Conservation (phyloP, 2,797 vertebrate species). For the Iguana delicatissima region DNA sequence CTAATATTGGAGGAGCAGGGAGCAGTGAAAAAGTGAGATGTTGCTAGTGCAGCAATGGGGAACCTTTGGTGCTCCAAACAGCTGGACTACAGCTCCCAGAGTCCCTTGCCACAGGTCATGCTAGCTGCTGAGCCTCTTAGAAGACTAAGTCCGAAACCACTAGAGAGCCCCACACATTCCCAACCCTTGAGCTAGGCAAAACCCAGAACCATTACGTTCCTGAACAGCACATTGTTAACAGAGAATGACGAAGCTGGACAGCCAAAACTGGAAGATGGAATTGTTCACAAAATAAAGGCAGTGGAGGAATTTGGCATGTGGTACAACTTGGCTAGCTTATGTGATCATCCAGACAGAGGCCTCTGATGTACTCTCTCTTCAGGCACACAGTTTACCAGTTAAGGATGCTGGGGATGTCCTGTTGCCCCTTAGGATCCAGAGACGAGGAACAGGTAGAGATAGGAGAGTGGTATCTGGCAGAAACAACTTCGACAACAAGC, state of each 20-base stretch:
- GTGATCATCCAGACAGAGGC: background rate
- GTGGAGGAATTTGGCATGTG: background rate
- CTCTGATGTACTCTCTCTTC: background rate
- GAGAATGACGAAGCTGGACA: background rate
- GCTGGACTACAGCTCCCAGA: background rate
- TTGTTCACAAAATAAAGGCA: too few relatives aligned
- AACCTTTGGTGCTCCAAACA: background rate
- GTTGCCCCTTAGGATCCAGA: background rate
- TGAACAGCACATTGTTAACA: background rate
- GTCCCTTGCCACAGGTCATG: background rate
- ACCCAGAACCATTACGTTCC: too few relatives aligned
- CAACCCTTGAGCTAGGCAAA: too few relatives aligned
- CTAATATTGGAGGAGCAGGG: background rate
- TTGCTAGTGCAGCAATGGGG: background rate
- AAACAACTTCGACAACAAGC: background rate
- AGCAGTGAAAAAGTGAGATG: background rate
- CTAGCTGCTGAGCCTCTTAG: background rate
- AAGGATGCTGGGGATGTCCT: background rate
- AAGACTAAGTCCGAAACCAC: too few relatives aligned
- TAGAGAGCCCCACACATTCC: background rate
- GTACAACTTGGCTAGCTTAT: constrained; percentile 7
- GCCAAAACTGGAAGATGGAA: background rate
- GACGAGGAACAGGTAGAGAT: background rate
- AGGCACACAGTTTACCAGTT: background rate
- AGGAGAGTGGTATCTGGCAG: background rate